Percentiles rank a stretch among this genome's conserved stretches.
phyloP scores from a whole-genome alignment of 2,888 invertebrate species.

The Eubasilissa splendida region DNA sequence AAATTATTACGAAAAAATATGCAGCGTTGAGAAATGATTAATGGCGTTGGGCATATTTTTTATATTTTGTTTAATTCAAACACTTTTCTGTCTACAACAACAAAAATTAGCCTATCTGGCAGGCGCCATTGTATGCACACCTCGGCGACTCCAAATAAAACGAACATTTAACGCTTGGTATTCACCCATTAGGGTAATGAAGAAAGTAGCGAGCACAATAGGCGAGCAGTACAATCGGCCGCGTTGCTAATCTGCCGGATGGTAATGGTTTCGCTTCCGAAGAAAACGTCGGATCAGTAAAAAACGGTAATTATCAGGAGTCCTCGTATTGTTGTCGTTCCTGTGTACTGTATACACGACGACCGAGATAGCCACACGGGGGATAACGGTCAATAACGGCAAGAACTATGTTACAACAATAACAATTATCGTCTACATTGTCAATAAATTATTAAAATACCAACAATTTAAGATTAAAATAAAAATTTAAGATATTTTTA shows the following conservation, averaged over 20 bases:
- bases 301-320: not conserved
- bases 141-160: not conserved
- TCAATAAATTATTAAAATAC: too few species aligned
- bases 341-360: not conserved
- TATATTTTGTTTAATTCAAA: too few species aligned
- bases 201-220: conserved; percentile 12
- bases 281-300: conserved; percentile 10
- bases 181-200: conserved; percentile 3
- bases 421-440: too few species aligned
- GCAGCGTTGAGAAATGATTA: too few species aligned
- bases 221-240: conserved; percentile 4
- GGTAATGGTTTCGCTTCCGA: conserved; percentile 5
- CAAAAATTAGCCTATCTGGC: not conserved
- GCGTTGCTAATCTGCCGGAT: conserved; percentile 17
- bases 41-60: too few species aligned
- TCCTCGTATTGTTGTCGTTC: not conserved
- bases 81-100: not conserved
- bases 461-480: too few species aligned
- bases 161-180: not conserved
- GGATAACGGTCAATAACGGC: too few species aligned
- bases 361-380: not conserved
- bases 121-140: not conserved
- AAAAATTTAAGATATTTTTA: too few species aligned
- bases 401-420: too few species aligned
- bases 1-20: too few species aligned